phyloP scores from a whole-genome alignment of 2,113 vertebrate species.

The Meles meles region DNA sequence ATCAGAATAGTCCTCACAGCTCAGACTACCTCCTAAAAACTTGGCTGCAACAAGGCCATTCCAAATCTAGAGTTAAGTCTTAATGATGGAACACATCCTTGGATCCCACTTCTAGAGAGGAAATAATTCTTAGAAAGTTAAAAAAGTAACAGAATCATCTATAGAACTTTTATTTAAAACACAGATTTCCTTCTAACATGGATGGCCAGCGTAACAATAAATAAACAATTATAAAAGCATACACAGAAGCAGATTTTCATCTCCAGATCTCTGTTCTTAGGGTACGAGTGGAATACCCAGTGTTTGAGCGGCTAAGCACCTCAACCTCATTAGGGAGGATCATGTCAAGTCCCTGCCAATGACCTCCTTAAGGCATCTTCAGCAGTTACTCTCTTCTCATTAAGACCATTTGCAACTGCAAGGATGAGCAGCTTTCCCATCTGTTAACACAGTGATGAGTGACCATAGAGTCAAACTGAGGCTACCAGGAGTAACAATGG shows the following conservation, averaged over 20 bases:
- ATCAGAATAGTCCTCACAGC: background rate
- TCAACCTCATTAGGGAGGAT: background rate
- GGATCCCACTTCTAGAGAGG: background rate
- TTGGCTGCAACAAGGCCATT: background rate
- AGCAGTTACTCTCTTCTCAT: background rate
- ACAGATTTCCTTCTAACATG: slow-evolving; percentile 20
- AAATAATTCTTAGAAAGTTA: slow-evolving; percentile 21
- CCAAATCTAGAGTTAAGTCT: background rate
- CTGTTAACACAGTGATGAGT: background rate
- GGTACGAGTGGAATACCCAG: background rate
- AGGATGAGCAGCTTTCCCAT: background rate
- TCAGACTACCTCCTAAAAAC: slow-evolving; percentile 25
- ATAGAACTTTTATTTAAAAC: slow-evolving; percentile 5
- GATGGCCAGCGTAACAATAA: background rate
- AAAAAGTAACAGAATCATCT: background rate
- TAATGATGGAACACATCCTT: background rate
- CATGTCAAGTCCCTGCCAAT: background rate
- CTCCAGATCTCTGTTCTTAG: background rate
- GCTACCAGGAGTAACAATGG: background rate
- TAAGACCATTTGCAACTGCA: background rate
- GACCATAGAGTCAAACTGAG: background rate
- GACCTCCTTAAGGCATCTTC: background rate
- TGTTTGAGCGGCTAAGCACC: background rate
- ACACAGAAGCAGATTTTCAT: background rate
- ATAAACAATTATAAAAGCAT: slow-evolving; percentile 3